Evolutionary conservation across 2,888 invertebrate genomes (phyloP), one percentile per base, ranked within the genome.

Genomic region (Teinopalpus imperialis): DNA sequence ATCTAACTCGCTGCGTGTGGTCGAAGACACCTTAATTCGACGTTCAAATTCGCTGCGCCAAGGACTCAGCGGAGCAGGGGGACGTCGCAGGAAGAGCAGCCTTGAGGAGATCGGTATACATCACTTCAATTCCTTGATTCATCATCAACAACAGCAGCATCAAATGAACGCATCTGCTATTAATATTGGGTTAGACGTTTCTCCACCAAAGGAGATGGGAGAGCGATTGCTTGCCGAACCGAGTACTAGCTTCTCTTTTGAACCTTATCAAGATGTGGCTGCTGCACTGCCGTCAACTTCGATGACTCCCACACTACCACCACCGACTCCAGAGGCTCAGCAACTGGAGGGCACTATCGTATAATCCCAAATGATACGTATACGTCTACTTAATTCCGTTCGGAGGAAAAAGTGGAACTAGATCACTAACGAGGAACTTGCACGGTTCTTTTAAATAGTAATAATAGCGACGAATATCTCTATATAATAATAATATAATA

Each of bases 331-430:
- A 12, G 93, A 93, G 67, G 91, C 94, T 9, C 94, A 94, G 72
- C 94, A 94, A 69, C 87, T 95, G 52, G 96, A 96, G 82, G 96
- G 96, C 59, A 97, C 96, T 72, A 95, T 97, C 85, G 96, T 97
- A 95, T 97, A 95, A 96, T 96, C 96, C 91, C 93, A 95, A 92
- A 94, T 95, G 53, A 95, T 95, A 95, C 95, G 95, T 95, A 95
- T 95, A 92, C 94, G 95, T 85, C 92, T 95, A 90, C 90, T 94
- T 82, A 93, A 94, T 90, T 93, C 94, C 81, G 92, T 93, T 59
- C 85, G 92, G 65, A 91, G 93, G 76, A 94, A 93, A 72, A 93
- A 91, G 79, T 92, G 93, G 92, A 91, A 91, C 73, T 93, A 91
- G 56, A 57, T 27, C 48, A 27, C 52, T 29, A 26, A 49, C 51